Percentiles rank a stretch among this genome's conserved stretches.
Evolutionary conservation across 1,140 invertebrate species (phyloP).

Genomic region (Drosophila insularis): DNA sequence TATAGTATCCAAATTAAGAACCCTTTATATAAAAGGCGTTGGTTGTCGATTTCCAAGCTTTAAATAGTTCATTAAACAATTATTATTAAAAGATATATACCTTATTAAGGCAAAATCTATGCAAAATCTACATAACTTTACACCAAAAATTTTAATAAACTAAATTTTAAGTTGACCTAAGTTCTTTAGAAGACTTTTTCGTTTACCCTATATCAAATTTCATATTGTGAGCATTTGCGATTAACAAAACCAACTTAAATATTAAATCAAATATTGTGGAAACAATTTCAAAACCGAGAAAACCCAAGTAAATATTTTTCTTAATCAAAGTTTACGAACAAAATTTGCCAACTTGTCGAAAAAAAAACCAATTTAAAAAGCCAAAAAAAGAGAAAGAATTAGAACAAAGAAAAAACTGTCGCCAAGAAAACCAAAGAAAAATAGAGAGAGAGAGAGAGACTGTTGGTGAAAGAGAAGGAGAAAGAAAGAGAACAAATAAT

Average conservation of each 20-base stretch:
- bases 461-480: neutral
- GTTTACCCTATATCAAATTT: neutral
- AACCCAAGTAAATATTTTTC: conserved; percentile 8
- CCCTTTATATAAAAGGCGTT: too few species aligned
- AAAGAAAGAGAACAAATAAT: conserved; percentile 41
- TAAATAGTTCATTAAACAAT: too few species aligned
- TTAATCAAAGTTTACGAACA: conserved; percentile 5
- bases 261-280: conserved; percentile 1
- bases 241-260: neutral
- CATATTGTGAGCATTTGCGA: neutral
- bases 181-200: too few species aligned
- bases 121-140: too few species aligned
- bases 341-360: conserved; percentile 15
- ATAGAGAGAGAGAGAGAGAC: neutral
- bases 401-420: conserved; percentile 15
- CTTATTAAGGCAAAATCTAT: too few species aligned
- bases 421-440: conserved; percentile 12
- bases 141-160: too few species aligned
- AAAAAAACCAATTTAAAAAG: conserved; percentile 15
- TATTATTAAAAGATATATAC: too few species aligned
- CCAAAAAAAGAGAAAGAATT: conserved; percentile 20
- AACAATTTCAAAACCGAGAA: neutral
- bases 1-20: too few species aligned
- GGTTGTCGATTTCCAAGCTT: too few species aligned
- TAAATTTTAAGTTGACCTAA: too few species aligned